Evolutionary conservation across 1,140 invertebrate species (phyloP), one percentile per base, ranked within the genome.

Genomic region (Papilio aristodemus): DNA sequence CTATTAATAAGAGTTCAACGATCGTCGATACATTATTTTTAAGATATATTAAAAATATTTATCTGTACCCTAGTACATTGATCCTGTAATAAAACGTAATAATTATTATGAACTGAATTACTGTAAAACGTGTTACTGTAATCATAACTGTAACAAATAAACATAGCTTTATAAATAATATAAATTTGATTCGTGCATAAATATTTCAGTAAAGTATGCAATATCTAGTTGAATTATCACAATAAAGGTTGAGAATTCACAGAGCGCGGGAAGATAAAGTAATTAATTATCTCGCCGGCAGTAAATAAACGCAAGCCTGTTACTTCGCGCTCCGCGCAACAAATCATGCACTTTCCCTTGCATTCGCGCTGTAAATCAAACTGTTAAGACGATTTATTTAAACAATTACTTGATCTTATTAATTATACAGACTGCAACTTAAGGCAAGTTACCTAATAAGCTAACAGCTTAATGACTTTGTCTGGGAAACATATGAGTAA

Each of bases 261-360:
- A 54, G 19, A 54, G 46, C 17, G 0, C 38, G 38, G 13, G 10
- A 46, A 54, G 46, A 54, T 54, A 54, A 22, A 54, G 46, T 54
- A 54, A 54, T 54, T 54, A 54, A 54, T 54, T 54, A 54, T 54
- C 10, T 54, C 2, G 19, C 46, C 8, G 46, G 19, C 46, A 54
- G n/a, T 58, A 32, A 58, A 32, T 58, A 36, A 36, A 32, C 13
- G 13, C 27, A 1, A 2, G n/a, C 25, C 13, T 13, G 57, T 25
- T n/a, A 22, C 57, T 9, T 8, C 13, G 13, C 57, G 57, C n/a
- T 4, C 11, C 11, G 5, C 13, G 36, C 59, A 22, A 62, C 59
- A 62, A 62, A 62, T 62, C 59, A 62, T 36, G 59, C 27, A 62
- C 59, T 62, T 62, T 62, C 59, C 17, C 59, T 19, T 19, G 14